Evolutionary conservation across 2,797 vertebrate genomes (phyloP).

Genomic region (Mallotus villosus): DNA sequence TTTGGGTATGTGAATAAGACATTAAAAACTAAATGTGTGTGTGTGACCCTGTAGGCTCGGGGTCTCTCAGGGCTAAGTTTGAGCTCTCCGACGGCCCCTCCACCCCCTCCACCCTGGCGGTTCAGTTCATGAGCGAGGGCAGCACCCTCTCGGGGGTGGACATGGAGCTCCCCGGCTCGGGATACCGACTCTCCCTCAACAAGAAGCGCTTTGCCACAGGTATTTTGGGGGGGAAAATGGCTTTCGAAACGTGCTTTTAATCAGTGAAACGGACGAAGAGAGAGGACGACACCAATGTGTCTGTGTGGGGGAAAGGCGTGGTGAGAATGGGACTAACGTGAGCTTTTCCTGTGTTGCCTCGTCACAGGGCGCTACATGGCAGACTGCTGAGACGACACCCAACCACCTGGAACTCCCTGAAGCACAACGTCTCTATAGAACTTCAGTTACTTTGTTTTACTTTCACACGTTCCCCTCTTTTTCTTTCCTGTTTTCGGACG

Average conservation of each 20-base stretch:
- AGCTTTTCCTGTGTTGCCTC: not conserved
- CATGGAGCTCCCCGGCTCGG: constrained; percentile 87
- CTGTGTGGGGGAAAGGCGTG: not conserved
- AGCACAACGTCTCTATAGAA: constrained; percentile 48
- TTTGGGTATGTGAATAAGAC: not conserved
- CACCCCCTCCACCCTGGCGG: constrained; percentile 88
- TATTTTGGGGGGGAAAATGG: constrained; percentile 49
- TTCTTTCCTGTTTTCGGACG: constrained; percentile 31
- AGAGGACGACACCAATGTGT: not conserved
- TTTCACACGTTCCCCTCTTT: constrained; percentile 50
- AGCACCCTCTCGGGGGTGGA: constrained; percentile 91
- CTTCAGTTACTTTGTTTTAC: constrained; percentile 34
- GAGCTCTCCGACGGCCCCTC: constrained; percentile 91
- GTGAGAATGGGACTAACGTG: not conserved
- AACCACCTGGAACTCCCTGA: constrained; percentile 40
- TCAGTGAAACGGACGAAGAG: not conserved
- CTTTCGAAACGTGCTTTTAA: not conserved
- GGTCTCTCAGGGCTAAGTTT: constrained; percentile 94
- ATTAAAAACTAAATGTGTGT: constrained; percentile 5
- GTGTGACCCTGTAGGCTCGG: constrained; percentile 77
- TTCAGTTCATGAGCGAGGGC: constrained; percentile 93
- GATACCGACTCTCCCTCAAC: constrained; percentile 91
- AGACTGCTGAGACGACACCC: constrained; percentile 83
- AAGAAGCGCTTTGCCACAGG: constrained; percentile 97
- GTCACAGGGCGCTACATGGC: constrained; percentile 94